A percentile compares a stretch with the other conserved stretches of the same genome.
Conservation (phyloP, 2,888 invertebrate species). For the Halocaridina rubra region DNA sequence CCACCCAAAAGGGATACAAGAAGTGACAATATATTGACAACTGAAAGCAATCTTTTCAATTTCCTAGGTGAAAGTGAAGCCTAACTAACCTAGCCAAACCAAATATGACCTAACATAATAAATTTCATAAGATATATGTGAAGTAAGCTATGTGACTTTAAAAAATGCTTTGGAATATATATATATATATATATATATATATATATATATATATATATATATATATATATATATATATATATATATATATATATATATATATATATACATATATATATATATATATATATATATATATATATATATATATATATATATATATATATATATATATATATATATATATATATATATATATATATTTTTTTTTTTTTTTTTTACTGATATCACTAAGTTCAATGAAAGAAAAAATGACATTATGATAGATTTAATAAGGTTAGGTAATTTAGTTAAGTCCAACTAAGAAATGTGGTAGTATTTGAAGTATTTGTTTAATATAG, state of each 20-base stretch:
- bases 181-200: neutral
- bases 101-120: too few species aligned
- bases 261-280: neutral
- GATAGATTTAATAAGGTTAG: too few species aligned
- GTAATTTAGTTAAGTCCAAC: too few species aligned
- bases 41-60: neutral
- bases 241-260: conserved; percentile 11
- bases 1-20: neutral
- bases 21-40: neutral
- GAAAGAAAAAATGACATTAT: too few species aligned
- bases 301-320: neutral
- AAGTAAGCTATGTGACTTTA: neutral
- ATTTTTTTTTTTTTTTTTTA: neutral
- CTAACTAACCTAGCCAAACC: too few species aligned
- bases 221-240: neutral
- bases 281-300: neutral
- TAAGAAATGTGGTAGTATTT: too few species aligned
- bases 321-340: neutral
- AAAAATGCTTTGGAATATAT: neutral
- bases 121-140: too few species aligned
- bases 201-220: neutral
- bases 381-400: too few species aligned
- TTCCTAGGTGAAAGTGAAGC: neutral
- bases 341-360: conserved; percentile 6
- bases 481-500: too few species aligned